Percentiles rank a stretch among this genome's conserved stretches.
These are phyloP conservation scores for Myoxocephalus aenaeus DNA, from an alignment of 2,797 vertebrate species.

Conservation along the genomic window DNA sequence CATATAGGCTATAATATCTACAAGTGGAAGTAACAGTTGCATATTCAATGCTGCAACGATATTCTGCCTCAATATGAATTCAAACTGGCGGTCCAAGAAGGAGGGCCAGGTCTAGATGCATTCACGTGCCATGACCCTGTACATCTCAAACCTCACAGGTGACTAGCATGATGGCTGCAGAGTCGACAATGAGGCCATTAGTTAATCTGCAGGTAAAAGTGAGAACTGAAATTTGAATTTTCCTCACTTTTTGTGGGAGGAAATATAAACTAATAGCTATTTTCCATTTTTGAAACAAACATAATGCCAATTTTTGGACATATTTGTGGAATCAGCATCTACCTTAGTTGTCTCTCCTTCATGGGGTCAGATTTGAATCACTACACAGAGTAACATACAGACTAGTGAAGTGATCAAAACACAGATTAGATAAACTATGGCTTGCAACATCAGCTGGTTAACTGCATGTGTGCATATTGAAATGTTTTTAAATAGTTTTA, in stretches of 20 bases:
- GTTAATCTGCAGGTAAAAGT: conserved; percentile 6
- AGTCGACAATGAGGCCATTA: conserved; percentile 1
- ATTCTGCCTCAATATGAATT: conserved; percentile 20
- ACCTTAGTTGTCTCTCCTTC: neutral
- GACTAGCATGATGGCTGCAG: neutral
- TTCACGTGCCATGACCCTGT: conserved; percentile 7
- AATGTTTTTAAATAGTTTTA: neutral
- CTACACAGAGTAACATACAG: neutral
- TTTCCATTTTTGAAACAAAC: neutral
- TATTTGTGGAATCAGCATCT: neutral
- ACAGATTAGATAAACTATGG: neutral
- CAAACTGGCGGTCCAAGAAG: neutral
- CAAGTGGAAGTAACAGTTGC: conserved; percentile 20
- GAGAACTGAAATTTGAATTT: neutral
- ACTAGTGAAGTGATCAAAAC: too few relatives aligned
- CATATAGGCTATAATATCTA: conserved; percentile 26
- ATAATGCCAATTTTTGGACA: neutral
- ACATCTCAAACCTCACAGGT: conserved; percentile 2
- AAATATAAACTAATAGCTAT: neutral
- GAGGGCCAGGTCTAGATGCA: conserved; percentile 1
- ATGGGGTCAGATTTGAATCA: neutral
- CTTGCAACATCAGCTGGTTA: neutral
- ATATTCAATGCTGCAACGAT: conserved; percentile 34
- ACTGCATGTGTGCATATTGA: too few relatives aligned
- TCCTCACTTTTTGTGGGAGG: neutral